Evolutionary conservation across 1,140 invertebrate species (phyloP).

Genomic region (Dendrolimus punctatus): DNA sequence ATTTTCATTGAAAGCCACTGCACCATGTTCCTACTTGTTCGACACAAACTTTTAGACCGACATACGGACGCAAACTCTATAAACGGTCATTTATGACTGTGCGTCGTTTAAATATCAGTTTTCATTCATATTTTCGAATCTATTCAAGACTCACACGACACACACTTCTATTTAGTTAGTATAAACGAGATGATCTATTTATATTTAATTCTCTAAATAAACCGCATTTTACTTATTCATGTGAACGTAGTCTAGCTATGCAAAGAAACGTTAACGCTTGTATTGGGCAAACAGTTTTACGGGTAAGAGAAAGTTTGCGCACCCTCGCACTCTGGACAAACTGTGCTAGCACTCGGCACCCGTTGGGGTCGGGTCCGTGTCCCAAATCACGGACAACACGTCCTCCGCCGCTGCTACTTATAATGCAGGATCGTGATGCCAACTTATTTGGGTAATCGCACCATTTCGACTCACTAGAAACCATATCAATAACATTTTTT

Average conservation of each 20-base stretch:
- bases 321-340: conserved; percentile 24
- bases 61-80: too few species aligned
- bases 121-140: too few species aligned
- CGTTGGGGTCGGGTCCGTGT: conserved; percentile 4
- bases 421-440: conserved; percentile 16
- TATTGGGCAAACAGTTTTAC: conserved; percentile 30
- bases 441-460: conserved; percentile 16
- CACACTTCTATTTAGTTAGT: too few species aligned
- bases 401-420: conserved; percentile 10
- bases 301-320: conserved; percentile 35
- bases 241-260: conserved; percentile 25
- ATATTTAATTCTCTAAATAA: too few species aligned
- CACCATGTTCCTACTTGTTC: too few species aligned
- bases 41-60: too few species aligned
- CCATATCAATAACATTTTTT: not conserved
- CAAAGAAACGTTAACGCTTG: conserved; percentile 31
- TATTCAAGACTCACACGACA: too few species aligned
- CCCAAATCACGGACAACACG: conserved; percentile 13
- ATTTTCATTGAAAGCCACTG: too few species aligned
- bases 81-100: too few species aligned
- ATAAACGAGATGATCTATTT: too few species aligned
- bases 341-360: conserved; percentile 9
- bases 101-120: too few species aligned
- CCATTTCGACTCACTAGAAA: conserved; percentile 3
- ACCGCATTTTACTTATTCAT: conserved; percentile 33